Percentiles rank a stretch among this genome's conserved stretches.
These are phyloP conservation scores for Sphaerophoria taeniata DNA, from an alignment of 2,888 invertebrate genomes.

Conservation along the genomic window DNA sequence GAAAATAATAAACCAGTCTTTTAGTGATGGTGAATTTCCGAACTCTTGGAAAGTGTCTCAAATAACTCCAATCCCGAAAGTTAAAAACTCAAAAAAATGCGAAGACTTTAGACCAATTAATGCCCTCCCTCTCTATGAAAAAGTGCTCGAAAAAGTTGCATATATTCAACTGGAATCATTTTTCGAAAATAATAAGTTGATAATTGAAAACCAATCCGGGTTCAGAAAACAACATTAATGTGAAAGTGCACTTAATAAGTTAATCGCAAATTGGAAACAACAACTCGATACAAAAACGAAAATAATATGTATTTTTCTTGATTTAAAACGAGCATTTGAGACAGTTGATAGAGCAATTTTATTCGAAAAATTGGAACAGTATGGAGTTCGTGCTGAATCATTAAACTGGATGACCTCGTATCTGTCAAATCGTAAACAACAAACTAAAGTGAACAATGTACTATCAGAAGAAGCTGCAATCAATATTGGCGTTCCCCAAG, in stretches of 20 bases:
- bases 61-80: conserved; percentile 1
- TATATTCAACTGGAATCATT: too few species aligned
- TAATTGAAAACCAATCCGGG: conserved; percentile 7
- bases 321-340: not conserved
- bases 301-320: not conserved
- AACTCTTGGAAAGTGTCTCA: conserved; percentile 8
- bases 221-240: conserved; percentile 22
- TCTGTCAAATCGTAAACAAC: not conserved
- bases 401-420: not conserved
- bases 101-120: too few species aligned
- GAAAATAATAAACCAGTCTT: too few species aligned
- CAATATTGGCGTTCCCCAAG: not conserved
- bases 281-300: not conserved
- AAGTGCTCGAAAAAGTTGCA: too few species aligned
- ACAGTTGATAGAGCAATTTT: not conserved
- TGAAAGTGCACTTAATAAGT: conserved; percentile 13
- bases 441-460: not conserved
- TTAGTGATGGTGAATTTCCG: too few species aligned
- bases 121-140: too few species aligned
- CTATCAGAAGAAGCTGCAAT: not conserved
- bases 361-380: not conserved
- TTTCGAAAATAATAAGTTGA: too few species aligned
- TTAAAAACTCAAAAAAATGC: not conserved
- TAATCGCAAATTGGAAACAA: not conserved
- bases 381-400: not conserved